Percentiles rank a stretch among this genome's conserved stretches.
These are phyloP conservation scores for Abramis brama DNA, from an alignment of 2,113 vertebrate genomes.

Conservation along the genomic window DNA sequence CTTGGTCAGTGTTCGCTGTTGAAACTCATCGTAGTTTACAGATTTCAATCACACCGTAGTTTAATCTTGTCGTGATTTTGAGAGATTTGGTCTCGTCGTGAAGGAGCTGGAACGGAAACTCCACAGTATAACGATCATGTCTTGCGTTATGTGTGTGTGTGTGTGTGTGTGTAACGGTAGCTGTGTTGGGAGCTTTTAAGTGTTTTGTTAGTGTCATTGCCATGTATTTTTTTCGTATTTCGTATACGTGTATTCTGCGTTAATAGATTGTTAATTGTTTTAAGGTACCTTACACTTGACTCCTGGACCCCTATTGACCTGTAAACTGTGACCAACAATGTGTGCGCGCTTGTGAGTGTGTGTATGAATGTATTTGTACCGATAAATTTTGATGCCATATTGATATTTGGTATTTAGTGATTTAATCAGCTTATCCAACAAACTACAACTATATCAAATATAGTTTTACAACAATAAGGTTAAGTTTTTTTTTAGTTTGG, in stretches of 20 bases:
- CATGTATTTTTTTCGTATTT: slow-evolving; percentile 22
- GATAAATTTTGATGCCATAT: slow-evolving; percentile 78
- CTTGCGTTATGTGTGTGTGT: slow-evolving; percentile 30
- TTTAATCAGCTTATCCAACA: slow-evolving; percentile 51
- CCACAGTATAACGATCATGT: slow-evolving; percentile 21
- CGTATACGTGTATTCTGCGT: slow-evolving; percentile 16
- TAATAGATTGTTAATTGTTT: slow-evolving; percentile 56
- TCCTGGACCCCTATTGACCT: slow-evolving; percentile 62
- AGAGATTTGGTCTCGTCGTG: neutral
- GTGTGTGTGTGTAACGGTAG: slow-evolving; percentile 20
- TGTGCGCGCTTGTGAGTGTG: slow-evolving; percentile 50
- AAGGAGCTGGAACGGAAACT: slow-evolving; percentile 25
- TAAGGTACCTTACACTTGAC: slow-evolving; percentile 63
- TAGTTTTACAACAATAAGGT: slow-evolving; percentile 71
- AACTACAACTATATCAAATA: slow-evolving; percentile 52
- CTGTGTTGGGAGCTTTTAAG: slow-evolving; percentile 28
- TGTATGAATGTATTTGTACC: slow-evolving; percentile 69
- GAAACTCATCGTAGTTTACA: slow-evolving; percentile 26
- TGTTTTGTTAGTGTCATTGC: slow-evolving; percentile 19
- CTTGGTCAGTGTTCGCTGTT: slow-evolving; percentile 29
- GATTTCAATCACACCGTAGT: slow-evolving; percentile 30
- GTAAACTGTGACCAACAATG: slow-evolving; percentile 62
- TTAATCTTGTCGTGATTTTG: slow-evolving; percentile 13
- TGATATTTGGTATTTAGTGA: slow-evolving; percentile 71
- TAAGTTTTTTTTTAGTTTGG: slow-evolving; percentile 67